phyloP scores from a whole-genome alignment of 2,113 vertebrate genomes.

The Glaucomys volans region DNA sequence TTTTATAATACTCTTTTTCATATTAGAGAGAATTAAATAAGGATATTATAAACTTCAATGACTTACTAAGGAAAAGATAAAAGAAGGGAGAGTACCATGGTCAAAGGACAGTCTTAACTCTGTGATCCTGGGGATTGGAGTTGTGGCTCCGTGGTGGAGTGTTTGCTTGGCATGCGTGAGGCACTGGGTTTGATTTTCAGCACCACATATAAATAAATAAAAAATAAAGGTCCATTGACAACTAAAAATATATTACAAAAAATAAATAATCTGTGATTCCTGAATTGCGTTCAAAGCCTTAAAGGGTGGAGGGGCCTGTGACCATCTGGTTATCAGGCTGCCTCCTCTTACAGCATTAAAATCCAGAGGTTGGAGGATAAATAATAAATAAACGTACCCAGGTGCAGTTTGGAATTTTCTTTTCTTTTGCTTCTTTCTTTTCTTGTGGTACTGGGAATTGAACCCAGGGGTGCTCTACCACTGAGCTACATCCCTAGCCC shows the following conservation, averaged over 20 bases:
- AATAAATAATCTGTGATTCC: not conserved
- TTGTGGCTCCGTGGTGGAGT: too few relatives aligned
- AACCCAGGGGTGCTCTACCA: too few relatives aligned
- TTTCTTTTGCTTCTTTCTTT: not conserved
- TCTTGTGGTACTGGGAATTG: too few relatives aligned
- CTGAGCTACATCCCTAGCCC: too few relatives aligned
- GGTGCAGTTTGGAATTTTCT: not conserved
- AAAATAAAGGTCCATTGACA: too few relatives aligned
- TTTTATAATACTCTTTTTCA: constrained; percentile 40
- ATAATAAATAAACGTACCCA: not conserved
- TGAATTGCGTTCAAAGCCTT: not conserved
- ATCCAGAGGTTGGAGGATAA: not conserved
- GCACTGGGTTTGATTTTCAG: too few relatives aligned
- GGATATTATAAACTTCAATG: constrained; percentile 19
- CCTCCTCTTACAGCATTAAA: not conserved
- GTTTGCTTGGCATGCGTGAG: too few relatives aligned
- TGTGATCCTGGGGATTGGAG: too few relatives aligned
- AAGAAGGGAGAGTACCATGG: not conserved
- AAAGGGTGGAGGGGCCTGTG: too few relatives aligned
- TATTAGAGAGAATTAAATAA: constrained; percentile 64
- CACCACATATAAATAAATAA: too few relatives aligned
- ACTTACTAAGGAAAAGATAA: constrained; percentile 27
- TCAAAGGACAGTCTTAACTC: not conserved
- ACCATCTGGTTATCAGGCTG: not conserved
- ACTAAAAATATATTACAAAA: too few relatives aligned